Conservation (phyloP, 2,888 invertebrate species). For the Brenthis ino region DNA sequence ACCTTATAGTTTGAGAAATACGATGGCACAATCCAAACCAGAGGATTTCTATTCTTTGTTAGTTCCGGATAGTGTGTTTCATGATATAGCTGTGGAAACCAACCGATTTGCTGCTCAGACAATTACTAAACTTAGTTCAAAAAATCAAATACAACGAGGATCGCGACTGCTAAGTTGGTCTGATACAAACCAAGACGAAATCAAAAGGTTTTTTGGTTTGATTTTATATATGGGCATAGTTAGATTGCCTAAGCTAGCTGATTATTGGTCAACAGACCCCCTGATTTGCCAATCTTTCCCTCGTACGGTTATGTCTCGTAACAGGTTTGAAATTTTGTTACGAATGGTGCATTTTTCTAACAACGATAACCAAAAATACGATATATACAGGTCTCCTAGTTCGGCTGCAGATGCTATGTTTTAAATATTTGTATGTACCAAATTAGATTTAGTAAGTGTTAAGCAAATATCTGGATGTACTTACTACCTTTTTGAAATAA, state of each 20-base stretch:
- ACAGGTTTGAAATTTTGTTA: constrained; percentile 27
- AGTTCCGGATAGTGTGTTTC: constrained; percentile 40
- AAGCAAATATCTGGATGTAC: no score
- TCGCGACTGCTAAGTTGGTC: constrained; percentile 36
- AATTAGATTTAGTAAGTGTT: no score
- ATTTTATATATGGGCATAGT: constrained; percentile 41
- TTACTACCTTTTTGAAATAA: no score
- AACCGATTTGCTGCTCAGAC: constrained; percentile 36
- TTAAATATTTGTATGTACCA: no score
- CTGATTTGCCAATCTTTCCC: constrained; percentile 24
- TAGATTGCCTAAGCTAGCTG: constrained; percentile 37
- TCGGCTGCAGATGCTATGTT: no score
- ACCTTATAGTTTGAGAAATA: constrained; percentile 39
- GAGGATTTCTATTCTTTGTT: constrained; percentile 41
- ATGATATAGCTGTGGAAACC: constrained; percentile 39
- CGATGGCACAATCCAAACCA: constrained; percentile 37
- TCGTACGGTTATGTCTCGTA: constrained; percentile 25
- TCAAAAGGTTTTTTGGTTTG: constrained; percentile 39
- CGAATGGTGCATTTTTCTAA: constrained; percentile 25
- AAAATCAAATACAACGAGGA: constrained; percentile 33
- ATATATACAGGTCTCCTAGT: no score
- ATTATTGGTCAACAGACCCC: constrained; percentile 30
- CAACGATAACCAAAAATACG: constrained; percentile 33
- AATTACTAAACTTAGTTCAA: constrained; percentile 27
- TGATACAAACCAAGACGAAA: constrained; percentile 38